These are phyloP conservation scores for Odiellus spinosus DNA, from an alignment of 2,888 invertebrate genomes.

Conservation along the genomic window DNA sequence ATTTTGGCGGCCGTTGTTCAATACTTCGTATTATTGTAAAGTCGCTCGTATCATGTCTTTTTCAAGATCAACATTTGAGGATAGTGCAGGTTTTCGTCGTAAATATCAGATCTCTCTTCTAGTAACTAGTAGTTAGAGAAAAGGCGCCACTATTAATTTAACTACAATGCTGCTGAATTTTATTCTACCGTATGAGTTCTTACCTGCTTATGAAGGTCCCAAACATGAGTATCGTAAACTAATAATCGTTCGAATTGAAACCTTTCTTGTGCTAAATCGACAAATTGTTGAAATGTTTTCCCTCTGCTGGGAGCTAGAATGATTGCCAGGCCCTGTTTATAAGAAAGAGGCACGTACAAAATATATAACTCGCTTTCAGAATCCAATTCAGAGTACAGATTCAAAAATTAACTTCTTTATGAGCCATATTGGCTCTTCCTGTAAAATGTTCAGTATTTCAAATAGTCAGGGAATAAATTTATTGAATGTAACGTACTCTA, in stretches of 20 bases:
- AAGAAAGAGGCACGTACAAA: no score
- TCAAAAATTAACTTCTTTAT: no score
- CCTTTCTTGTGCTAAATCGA: conserved; percentile 38
- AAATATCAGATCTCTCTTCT: conserved; percentile 13
- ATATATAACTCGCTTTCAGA: no score
- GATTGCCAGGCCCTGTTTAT: conserved; percentile 46
- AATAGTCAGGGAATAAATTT: no score
- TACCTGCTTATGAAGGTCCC: conserved; percentile 41
- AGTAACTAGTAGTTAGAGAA: conserved; percentile 6
- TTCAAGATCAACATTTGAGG: conserved; percentile 18
- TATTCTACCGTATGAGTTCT: background rate
- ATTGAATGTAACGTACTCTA: no score
- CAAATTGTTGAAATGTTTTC: conserved; percentile 50
- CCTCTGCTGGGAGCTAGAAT: conserved; percentile 62
- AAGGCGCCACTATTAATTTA: background rate
- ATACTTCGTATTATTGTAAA: no score
- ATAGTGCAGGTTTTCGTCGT: conserved; percentile 17
- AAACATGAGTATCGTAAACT: conserved; percentile 47
- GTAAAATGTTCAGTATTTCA: no score
- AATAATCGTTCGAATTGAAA: conserved; percentile 39
- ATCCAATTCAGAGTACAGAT: no score
- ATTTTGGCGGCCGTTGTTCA: no score
- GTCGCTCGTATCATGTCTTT: no score
- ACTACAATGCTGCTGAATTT: background rate
- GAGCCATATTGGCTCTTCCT: no score